phyloP scores from a whole-genome alignment of 2,113 vertebrate species.

The Kobus ellipsiprymnus region DNA sequence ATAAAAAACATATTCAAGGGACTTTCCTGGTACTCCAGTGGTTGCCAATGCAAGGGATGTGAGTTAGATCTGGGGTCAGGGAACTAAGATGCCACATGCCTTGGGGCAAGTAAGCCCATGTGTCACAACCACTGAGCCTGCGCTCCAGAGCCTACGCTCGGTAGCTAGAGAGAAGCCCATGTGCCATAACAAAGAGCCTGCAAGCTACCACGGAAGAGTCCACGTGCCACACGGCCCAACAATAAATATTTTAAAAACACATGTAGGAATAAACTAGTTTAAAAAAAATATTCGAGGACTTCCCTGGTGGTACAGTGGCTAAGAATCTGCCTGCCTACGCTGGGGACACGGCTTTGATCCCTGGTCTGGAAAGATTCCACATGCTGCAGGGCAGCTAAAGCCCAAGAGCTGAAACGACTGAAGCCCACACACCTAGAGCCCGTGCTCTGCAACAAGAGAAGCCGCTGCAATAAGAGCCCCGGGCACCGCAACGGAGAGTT shows the following conservation, averaged over 20 bases:
- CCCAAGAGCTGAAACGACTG: not conserved
- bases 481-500: accelerated
- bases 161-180: not conserved
- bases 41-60: not conserved
- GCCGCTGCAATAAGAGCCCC: not conserved
- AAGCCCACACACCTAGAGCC: not conserved
- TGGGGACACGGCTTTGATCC: not conserved
- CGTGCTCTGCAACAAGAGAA: not conserved
- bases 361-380: not conserved
- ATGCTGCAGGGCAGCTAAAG: not conserved
- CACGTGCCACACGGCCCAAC: not conserved
- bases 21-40: not conserved
- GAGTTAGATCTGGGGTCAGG: not conserved
- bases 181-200: not conserved
- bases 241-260: not conserved
- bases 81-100: not conserved
- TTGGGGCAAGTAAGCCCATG: not conserved
- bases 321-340: not conserved
- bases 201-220: not conserved
- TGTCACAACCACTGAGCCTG: not conserved
- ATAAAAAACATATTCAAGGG: not conserved
- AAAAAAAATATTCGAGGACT: not conserved
- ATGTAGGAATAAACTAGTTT: not conserved
- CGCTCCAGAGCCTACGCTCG: not conserved
- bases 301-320: not conserved